Evolutionary conservation across 2,888 invertebrate genomes (phyloP).

Genomic region (Theristus sp.): DNA sequence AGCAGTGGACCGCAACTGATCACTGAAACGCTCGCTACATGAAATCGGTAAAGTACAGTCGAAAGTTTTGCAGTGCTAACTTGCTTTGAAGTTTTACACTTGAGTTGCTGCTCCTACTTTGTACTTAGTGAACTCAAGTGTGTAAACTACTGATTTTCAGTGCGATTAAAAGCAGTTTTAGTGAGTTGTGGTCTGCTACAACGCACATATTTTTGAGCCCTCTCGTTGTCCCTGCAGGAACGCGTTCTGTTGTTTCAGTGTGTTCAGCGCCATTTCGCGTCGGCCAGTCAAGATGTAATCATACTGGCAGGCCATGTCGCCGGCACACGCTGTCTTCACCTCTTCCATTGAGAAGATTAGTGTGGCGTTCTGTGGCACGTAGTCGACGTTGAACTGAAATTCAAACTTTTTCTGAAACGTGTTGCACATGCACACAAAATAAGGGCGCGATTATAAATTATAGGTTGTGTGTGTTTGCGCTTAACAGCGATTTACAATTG

Average conservation of each 20-base stretch:
- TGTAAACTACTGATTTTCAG: no score
- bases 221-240: slow-evolving; percentile 11
- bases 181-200: no score
- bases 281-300: slow-evolving; percentile 17
- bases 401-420: no score
- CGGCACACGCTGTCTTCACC: slow-evolving; percentile 12
- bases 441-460: background rate
- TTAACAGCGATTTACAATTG: no score
- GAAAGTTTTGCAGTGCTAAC: background rate
- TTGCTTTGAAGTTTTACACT: no score
- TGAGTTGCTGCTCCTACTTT: no score
- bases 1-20: slow-evolving; percentile 18
- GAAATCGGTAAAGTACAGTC: background rate
- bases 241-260: slow-evolving; percentile 6
- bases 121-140: no score
- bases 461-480: no score
- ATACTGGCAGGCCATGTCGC: slow-evolving; percentile 15
- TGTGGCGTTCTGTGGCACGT: slow-evolving; percentile 15
- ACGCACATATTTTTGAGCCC: slow-evolving; percentile 13
- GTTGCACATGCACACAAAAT: background rate
- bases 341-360: slow-evolving; percentile 16
- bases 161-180: no score
- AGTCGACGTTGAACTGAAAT: slow-evolving; percentile 13
- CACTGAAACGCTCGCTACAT: slow-evolving; percentile 12
- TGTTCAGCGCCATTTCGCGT: slow-evolving; percentile 11